Conservation (phyloP, 1,140 invertebrate species). For the Bombyx mori region DNA sequence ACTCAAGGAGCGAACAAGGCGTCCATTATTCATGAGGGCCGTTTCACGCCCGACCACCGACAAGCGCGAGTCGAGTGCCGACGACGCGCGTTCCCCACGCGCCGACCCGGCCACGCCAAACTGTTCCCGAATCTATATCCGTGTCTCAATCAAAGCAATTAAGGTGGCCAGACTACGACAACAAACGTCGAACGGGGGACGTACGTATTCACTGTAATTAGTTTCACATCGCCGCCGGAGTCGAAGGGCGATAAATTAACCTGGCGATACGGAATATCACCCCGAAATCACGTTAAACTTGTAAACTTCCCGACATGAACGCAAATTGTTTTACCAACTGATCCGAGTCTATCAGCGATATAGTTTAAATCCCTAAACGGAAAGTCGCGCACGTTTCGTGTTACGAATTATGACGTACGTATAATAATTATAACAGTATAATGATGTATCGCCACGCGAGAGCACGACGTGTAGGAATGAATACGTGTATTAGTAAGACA, state of each 20-base stretch:
- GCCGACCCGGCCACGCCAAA: constrained; percentile 25
- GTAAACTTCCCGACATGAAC: neutral
- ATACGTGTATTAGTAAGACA: constrained; percentile 25
- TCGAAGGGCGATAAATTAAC: constrained; percentile 37
- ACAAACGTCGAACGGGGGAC: constrained; percentile 25
- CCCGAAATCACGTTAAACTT: constrained; percentile 17
- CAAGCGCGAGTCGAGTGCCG: constrained; percentile 9
- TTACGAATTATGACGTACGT: neutral
- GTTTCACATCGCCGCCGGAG: constrained; percentile 43
- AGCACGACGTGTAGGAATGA: constrained; percentile 22
- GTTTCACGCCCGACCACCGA: constrained; percentile 47
- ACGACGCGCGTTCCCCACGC: neutral
- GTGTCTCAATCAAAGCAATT: constrained; percentile 68
- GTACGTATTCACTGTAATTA: constrained; percentile 48
- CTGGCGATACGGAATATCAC: constrained; percentile 13
- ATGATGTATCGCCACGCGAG: constrained; percentile 12
- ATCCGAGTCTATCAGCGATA: neutral
- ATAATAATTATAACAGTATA: constrained; percentile 2
- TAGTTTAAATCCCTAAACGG: neutral
- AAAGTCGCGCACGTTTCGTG: neutral
- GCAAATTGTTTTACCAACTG: too few species aligned
- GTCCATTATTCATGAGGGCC: constrained; percentile 64
- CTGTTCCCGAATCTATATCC: constrained; percentile 66
- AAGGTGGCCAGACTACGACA: constrained; percentile 25
- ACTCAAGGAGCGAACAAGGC: constrained; percentile 60